Base-by-base conservation (phyloP, 2,113 vertebrate species). In the Polypterus bichir region DNA sequence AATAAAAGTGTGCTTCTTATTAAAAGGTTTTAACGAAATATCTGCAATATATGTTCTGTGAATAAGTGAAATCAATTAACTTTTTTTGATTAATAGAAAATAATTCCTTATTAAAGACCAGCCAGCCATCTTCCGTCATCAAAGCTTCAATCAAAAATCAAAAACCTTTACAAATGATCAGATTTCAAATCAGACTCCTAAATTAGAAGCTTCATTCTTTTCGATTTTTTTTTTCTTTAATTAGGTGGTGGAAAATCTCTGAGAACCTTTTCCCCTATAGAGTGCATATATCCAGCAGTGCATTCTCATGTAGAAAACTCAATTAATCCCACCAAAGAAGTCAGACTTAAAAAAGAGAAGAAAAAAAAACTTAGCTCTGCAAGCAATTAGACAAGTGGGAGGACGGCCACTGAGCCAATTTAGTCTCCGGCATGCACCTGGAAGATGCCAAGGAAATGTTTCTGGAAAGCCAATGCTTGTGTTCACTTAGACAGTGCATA, bases 241-340 rank as follows among this genome's bases (percentile, higher is more conserved):
- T 57, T 6, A 61, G 60, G 6, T 44, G n/a, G 49, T 10, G 27
- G 27, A 57, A 47, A 6, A n/a, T 49, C 54, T 57, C 57, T 10
- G 57, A 44, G 52, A 8, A 5, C n/a, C 48, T 11, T 57, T 48
- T 27, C 46, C n/a, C 9, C 11, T 57, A 3, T 10, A 9, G 47
- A 47, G 27, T 48, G 7, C 8, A 63, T 63, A 44, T 57, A 53
- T 57, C 62, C 44, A 48, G 54, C 54, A 49, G 62, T 48, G 62
- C 54, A 5, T 54, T 44, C 44, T 60, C 47, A 49, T 55, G 65
- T 60, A 49, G 48, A 53, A 60, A 69, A 64, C 52, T 59, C 59
- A 64, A 51, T 66, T 68, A 64, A 64, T 63, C 68, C 62, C 57
- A 62, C 53, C 61, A 62, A 48, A 64, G 52, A 63, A 65, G 58